Conservation (phyloP, 1,140 invertebrate species). For the Eurosta solidaginis region DNA sequence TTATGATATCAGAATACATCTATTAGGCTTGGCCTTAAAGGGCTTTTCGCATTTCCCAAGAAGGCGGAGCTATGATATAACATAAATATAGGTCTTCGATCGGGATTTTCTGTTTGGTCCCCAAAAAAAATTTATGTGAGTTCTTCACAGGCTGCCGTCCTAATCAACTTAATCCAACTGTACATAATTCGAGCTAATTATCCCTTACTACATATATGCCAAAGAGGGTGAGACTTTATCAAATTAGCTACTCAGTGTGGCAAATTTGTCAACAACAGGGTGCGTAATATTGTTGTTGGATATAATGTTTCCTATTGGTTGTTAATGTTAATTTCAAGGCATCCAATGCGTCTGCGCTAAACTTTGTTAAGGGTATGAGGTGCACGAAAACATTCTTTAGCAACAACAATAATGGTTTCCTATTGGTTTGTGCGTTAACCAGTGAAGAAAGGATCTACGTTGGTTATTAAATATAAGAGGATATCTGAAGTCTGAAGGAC, state of each 20-base stretch:
- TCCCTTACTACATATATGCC: too few species aligned
- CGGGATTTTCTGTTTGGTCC: too few species aligned
- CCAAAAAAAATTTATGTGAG: too few species aligned
- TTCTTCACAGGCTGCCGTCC: too few species aligned
- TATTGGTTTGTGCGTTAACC: neutral
- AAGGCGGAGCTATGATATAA: too few species aligned
- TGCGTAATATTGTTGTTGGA: neutral
- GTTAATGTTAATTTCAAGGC: neutral
- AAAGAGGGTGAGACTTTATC: constrained; percentile 3
- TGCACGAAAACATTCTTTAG: neutral
- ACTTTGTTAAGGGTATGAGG: neutral
- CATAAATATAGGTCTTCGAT: too few species aligned
- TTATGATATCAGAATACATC: too few species aligned
- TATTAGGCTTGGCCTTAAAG: too few species aligned
- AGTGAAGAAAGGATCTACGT: neutral
- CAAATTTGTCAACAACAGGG: neutral
- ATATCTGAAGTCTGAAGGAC: neutral
- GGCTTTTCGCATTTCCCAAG: too few species aligned
- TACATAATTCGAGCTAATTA: too few species aligned
- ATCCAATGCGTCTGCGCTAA: neutral
- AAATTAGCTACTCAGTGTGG: neutral
- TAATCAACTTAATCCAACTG: too few species aligned
- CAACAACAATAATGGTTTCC: neutral
- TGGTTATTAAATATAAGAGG: too few species aligned
- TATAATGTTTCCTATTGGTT: neutral